These are phyloP conservation scores for Syritta pipiens DNA, from an alignment of 2,888 invertebrate species.

Conservation along the genomic window DNA sequence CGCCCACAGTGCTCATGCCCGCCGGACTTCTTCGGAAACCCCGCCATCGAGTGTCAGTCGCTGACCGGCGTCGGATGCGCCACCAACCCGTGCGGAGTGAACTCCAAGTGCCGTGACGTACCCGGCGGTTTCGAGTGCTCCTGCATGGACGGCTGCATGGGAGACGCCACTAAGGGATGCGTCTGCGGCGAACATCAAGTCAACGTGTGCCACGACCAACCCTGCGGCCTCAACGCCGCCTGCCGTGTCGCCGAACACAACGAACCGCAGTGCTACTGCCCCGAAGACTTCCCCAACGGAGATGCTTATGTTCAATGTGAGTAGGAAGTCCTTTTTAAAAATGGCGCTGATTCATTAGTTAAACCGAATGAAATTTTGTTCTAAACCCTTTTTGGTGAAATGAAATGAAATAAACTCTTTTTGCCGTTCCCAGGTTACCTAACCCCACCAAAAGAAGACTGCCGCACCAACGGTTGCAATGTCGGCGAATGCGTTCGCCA, in stretches of 20 bases:
- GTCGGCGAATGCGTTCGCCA: conserved; percentile 91
- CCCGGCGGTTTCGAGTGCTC: conserved; percentile 89
- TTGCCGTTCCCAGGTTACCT: conserved; percentile 73
- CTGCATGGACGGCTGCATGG: conserved; percentile 89
- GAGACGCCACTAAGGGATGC: conserved; percentile 90
- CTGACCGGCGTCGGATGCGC: conserved; percentile 87
- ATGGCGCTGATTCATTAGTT: neutral
- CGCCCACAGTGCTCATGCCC: conserved; percentile 89
- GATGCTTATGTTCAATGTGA: conserved; percentile 93
- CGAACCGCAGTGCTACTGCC: conserved; percentile 91
- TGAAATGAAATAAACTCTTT: too few species aligned
- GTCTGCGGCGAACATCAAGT: conserved; percentile 84
- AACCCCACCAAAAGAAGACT: conserved; percentile 82
- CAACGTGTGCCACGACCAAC: conserved; percentile 88
- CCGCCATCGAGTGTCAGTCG: conserved; percentile 84
- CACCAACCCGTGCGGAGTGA: conserved; percentile 90
- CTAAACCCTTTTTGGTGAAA: too few species aligned
- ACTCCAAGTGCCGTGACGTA: conserved; percentile 89
- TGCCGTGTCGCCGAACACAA: conserved; percentile 85
- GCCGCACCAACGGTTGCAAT: conserved; percentile 91
- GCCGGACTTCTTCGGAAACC: conserved; percentile 86
- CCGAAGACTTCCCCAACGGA: conserved; percentile 88
- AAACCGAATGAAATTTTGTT: too few species aligned
- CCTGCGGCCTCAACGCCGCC: conserved; percentile 90
- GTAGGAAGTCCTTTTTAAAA: conserved; percentile 75